Base-by-base conservation (phyloP, 2,888 invertebrate genomes). In the Chymomyza amoena region DNA sequence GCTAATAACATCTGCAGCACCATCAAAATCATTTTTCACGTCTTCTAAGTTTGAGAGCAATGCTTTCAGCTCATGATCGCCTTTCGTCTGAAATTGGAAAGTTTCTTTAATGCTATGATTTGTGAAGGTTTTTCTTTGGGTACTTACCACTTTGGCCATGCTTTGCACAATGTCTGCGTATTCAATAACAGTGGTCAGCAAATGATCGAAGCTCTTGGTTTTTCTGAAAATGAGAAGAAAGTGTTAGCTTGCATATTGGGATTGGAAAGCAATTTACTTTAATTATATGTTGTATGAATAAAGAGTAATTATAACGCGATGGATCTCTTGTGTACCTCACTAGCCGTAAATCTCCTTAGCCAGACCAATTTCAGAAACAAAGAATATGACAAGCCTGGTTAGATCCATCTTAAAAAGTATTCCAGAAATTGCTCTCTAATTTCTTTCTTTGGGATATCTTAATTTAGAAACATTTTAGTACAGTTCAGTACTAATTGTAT, bases 1-100 rank as follows among this genome's bases (percentile, higher is more conserved):
- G 61, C 93, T 92, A 54, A 95, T 93, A n/a, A 94, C 94, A 60
- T 94, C 94, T 4, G 93, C 93, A 28, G 95, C 92, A 64, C 93
- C 93, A 62, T 90, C 90, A 81, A 91, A 95, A 72, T 94, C 93
- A 63, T 93, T 93, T 76, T 93, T 94, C 5, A 94, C 92, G 18
- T 89, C 89, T 32, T 93, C 93, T 28, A 95, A 86, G 61, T 93
- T 93, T 20, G 59, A 71, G 3, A 87, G 67, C 63, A 90, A 64
- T 4, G 75, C 54, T 18, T 93, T 92, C 0, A 88, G 62, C 57
- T 90, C 89, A 36, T 84, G 88, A 61, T 91, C 90, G 0, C 86
- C 78, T 66, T 91, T 90, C 20, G 81, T 84, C 90, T 91, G 61
- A 5, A 32, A 64, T 52, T 59, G 32, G 1, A 3, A 39, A 51